These are phyloP conservation scores for Melanophora roralis DNA, from an alignment of 2,888 invertebrate genomes.

Conservation along the genomic window DNA sequence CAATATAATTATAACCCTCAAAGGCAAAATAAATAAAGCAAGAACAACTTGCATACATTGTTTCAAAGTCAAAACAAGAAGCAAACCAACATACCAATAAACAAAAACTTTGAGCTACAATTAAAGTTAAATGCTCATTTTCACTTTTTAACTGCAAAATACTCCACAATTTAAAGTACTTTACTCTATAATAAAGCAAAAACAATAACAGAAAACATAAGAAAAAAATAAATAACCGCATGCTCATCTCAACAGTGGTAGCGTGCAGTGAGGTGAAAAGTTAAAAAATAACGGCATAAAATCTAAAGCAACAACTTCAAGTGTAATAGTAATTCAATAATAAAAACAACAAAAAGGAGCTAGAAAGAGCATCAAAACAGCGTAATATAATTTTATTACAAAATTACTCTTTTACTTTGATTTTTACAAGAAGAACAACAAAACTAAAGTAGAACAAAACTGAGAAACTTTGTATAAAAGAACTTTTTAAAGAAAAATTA, in stretches of 20 bases:
- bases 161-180: constrained; percentile 5
- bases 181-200: constrained; percentile 25
- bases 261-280: background rate
- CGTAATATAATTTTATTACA: constrained; percentile 17
- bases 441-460: background rate
- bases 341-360: background rate
- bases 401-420: background rate
- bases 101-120: constrained; percentile 25
- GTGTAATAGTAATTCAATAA: background rate
- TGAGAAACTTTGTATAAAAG: background rate
- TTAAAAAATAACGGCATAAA: background rate
- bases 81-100: background rate
- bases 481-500: background rate
- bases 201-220: background rate
- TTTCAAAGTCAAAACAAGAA: constrained; percentile 50
- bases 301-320: background rate
- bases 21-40: background rate
- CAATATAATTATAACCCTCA: too few species aligned
- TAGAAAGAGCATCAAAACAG: background rate
- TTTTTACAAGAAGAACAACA: background rate
- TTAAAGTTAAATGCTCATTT: constrained; percentile 45
- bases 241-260: background rate
- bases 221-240: background rate
- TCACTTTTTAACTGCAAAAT: constrained; percentile 34
- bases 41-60: background rate